Conservation (phyloP, 2,113 vertebrate species). For the Synodontis membranacea region DNA sequence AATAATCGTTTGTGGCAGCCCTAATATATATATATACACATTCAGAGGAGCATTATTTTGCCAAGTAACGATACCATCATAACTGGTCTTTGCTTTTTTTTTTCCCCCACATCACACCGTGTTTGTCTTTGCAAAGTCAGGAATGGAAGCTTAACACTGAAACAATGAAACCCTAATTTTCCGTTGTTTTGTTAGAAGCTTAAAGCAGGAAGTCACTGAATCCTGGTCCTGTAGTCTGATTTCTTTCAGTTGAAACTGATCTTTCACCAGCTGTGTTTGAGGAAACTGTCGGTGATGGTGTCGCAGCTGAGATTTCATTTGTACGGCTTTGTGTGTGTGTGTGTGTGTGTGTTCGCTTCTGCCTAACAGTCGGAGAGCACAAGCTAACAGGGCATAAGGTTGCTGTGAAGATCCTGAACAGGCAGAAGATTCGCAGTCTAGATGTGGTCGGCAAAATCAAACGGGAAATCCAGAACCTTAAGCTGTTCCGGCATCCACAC, state of each 20-base stretch:
- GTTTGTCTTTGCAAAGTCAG: constrained; percentile 42
- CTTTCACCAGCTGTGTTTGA: constrained; percentile 48
- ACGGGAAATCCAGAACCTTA: constrained; percentile 97
- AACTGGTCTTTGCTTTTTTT: not conserved
- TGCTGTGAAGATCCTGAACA: constrained; percentile 97
- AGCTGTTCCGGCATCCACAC: constrained; percentile 97
- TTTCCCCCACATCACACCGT: constrained; percentile 23
- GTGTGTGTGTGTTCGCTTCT: constrained; percentile 48
- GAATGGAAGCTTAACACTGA: constrained; percentile 25
- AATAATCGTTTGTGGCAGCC: too few relatives aligned
- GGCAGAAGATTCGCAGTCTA: constrained; percentile 96
- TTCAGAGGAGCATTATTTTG: not conserved
- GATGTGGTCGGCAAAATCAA: constrained; percentile 99
- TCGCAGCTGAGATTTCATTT: constrained; percentile 45
- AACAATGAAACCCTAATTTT: constrained; percentile 13
- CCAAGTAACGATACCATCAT: not conserved
- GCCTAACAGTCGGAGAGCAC: constrained; percentile 89
- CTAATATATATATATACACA: too few relatives aligned
- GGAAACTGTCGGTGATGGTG: constrained; percentile 34
- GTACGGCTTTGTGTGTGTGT: constrained; percentile 38
- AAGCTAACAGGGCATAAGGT: constrained; percentile 97
- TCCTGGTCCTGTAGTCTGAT: constrained; percentile 19
- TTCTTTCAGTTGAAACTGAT: constrained; percentile 39
- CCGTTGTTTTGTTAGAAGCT: constrained; percentile 43
- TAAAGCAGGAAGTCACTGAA: constrained; percentile 18